These are phyloP conservation scores for Danionella dracula DNA, from an alignment of 2,797 vertebrate species.

Conservation along the genomic window DNA sequence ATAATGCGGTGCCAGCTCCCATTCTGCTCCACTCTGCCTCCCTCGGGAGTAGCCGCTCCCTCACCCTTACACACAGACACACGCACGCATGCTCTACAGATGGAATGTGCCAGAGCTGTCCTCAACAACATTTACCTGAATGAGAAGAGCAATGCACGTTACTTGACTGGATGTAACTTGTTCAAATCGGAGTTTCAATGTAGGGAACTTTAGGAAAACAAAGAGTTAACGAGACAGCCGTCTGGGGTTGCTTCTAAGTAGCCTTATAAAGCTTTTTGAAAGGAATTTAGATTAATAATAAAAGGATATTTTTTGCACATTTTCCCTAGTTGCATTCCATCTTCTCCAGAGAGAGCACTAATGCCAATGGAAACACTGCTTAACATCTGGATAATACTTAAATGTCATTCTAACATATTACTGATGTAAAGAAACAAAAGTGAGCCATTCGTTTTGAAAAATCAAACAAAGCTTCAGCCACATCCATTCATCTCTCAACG, in stretches of 20 bases:
- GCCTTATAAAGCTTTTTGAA: conserved; percentile 51
- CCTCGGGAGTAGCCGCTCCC: conserved; percentile 70
- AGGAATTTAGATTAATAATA: conserved; percentile 65
- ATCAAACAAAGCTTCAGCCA: conserved; percentile 38
- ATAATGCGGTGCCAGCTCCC: conserved; percentile 96
- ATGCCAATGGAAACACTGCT: conserved; percentile 63
- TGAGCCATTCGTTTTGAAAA: conserved; percentile 41
- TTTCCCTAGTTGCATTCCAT: conserved; percentile 57
- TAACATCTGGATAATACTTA: conserved; percentile 60
- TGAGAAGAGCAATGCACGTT: conserved; percentile 67
- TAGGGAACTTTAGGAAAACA: conserved; percentile 47
- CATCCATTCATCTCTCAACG: conserved; percentile 17
- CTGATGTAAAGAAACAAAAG: conserved; percentile 46
- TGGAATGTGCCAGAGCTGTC: conserved; percentile 71
- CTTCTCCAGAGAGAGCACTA: conserved; percentile 49
- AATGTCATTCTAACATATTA: conserved; percentile 53
- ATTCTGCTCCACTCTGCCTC: conserved; percentile 85
- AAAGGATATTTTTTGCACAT: conserved; percentile 48
- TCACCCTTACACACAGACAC: conserved; percentile 65
- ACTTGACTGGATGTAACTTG: conserved; percentile 36
- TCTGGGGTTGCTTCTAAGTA: conserved; percentile 66
- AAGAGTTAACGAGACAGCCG: conserved; percentile 49
- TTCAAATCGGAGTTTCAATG: conserved; percentile 42
- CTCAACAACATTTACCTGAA: conserved; percentile 67
- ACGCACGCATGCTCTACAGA: conserved; percentile 66